Evolutionary conservation across 1,140 invertebrate genomes (phyloP), one percentile per base, ranked within the genome.

Genomic region (Bradynema listronoti): DNA sequence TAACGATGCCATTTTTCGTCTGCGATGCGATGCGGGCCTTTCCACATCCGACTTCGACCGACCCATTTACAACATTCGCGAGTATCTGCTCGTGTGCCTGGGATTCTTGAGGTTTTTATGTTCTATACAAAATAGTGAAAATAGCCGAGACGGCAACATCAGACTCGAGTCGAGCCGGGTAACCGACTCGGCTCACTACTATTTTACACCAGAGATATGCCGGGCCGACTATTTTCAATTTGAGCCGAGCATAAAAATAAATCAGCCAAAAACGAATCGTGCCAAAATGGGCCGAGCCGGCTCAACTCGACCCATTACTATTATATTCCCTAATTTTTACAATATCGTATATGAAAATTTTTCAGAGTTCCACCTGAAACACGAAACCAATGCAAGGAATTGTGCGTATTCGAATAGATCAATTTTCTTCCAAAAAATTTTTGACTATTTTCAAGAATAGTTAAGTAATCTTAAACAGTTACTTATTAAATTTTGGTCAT

Each of bases 11-110:
- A 60, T 75, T 39, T 57, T 63, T 1, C 71, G 75, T n/a, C 54
- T 73, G 0, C 43, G 69, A 36, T 7, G 45, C 7, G 71, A 73
- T 29, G 61, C 50, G n/a, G 69, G 69, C 19, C 34, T 73, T 19
- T 16, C 27, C n/a, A 58, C 58, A 9, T 32, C 46, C 9, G 50
- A 61, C 41, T 36, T 24, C 25, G 58, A 45, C 49, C 32, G 61
- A 36, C 65, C 61, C n/a, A 54, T 67, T 45, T 46, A 43, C 19
- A 54, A 43, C 43, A 19, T 63, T 22, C 52, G 47, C n/a, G 67
- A 72, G 46, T 45, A 65, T 16, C 67, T 56, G 58, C 29, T 42
- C 9, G 6, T 58, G 30, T 36, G 25, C 1, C 11, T 56, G 19
- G 22, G 51, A 4, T 7, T 7, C 22, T 56, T 56, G 19, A 36